A percentile compares a stretch with the other conserved stretches of the same genome.
Evolutionary conservation across 2,113 vertebrate genomes (phyloP).

Genomic region (Corvus moneduloides): DNA sequence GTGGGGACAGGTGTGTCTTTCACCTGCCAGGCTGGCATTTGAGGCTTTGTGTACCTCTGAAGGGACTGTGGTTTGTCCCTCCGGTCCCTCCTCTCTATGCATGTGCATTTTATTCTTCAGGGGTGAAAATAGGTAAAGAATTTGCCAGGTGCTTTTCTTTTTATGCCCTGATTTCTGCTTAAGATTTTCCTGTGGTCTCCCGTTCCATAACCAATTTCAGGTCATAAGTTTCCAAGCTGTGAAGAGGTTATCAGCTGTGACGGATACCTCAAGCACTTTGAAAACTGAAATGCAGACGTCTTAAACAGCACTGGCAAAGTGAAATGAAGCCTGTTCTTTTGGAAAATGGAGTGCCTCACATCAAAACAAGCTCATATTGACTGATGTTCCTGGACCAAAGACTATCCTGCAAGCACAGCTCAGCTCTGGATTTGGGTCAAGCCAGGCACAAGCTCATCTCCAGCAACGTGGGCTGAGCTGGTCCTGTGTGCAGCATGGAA

Average conservation of each 20-base stretch:
- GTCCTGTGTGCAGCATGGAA: neutral
- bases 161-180: neutral
- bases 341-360: neutral
- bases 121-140: neutral
- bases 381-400: neutral
- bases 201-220: neutral
- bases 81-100: neutral
- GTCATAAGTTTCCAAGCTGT: neutral
- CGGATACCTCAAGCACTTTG: neutral
- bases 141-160: neutral
- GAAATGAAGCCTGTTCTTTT: neutral
- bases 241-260: neutral
- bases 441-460: neutral
- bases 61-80: neutral
- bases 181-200: neutral
- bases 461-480: neutral
- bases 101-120: rapidly evolving
- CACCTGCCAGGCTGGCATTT: neutral
- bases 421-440: neutral
- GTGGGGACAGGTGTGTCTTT: neutral
- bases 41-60: neutral
- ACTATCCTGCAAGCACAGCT: neutral
- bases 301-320: neutral
- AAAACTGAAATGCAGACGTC: neutral
- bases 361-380: neutral